Base-by-base conservation (phyloP, 2,113 vertebrate species). In the Ageneiosus marmoratus region DNA sequence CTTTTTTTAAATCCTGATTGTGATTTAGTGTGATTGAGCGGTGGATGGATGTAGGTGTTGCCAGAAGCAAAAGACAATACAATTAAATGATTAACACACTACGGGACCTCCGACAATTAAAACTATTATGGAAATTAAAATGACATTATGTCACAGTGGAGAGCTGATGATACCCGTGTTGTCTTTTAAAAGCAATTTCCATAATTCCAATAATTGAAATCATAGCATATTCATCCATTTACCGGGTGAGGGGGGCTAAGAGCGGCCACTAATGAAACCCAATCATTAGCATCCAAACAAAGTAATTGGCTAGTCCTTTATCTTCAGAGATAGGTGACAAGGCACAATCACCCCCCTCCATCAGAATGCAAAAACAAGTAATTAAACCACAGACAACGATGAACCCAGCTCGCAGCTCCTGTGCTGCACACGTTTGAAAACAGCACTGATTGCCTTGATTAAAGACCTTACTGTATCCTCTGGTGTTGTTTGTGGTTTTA, bases 261-360 rank as follows among this genome's bases (percentile, higher is more conserved):
- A 97, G 96, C 95, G 96, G 94, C 96, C 94, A 96, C 97, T 98
- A 99, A 98, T 99, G 97, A 99, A 99, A 98, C 96, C 96, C 96
- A 98, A 98, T 99, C 97, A 99, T 99, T 99, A 97, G 97, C 97
- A 99, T 97, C 97, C 97, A 99, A 99, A 98, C 97, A 99, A 99
- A 97, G 96, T 99, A 99, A 99, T 99, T 99, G 98, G 96, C 94
- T 96, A 96, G 97, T 96, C 96, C 96, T 98, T 97, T 97, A 93
- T 94, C 91, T 93, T 92, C 87, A 84, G 86, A 92, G 93, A 97
- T 98, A 97, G 97, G 97, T 97, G 97, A 97, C 96, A 99, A 97
- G 96, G 96, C 96, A 98, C 97, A 97, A 98, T 97, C 97, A 97
- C 96, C 96, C 95, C 95, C 95, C 95, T 94, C 95, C 90, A 93